Conservation (phyloP, 2,797 vertebrate species). For the Podarcis siculus region DNA sequence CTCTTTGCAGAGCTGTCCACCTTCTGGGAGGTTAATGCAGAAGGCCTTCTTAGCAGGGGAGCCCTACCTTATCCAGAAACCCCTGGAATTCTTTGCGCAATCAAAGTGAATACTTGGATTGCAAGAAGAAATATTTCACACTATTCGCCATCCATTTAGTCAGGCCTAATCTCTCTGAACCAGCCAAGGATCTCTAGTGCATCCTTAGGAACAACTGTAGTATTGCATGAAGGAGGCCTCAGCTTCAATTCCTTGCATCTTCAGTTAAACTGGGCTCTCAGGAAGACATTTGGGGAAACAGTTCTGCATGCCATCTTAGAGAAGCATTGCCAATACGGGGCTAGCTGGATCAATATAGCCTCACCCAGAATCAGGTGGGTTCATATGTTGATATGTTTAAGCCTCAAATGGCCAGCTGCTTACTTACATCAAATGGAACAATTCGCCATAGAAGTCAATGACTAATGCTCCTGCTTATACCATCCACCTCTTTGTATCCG, state of each 20-base stretch:
- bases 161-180: neutral
- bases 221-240: neutral
- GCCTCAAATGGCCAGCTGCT: neutral
- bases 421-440: constrained; percentile 18
- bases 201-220: neutral
- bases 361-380: neutral
- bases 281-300: neutral
- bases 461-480: neutral
- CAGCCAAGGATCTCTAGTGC: neutral
- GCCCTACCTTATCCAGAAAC: neutral
- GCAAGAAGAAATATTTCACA: neutral
- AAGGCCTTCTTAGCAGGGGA: neutral
- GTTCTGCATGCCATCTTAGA: neutral
- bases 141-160: neutral
- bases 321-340: neutral
- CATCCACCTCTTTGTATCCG: constrained; percentile 2
- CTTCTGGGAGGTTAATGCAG: neutral
- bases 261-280: neutral
- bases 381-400: neutral
- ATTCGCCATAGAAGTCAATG: constrained; percentile 15
- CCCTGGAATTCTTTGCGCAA: too few relatives aligned
- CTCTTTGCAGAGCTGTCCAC: neutral
- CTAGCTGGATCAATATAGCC: neutral
- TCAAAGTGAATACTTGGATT: neutral
- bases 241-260: neutral